phyloP scores from a whole-genome alignment of 2,888 invertebrate genomes.

The Horisme vitalbata region DNA sequence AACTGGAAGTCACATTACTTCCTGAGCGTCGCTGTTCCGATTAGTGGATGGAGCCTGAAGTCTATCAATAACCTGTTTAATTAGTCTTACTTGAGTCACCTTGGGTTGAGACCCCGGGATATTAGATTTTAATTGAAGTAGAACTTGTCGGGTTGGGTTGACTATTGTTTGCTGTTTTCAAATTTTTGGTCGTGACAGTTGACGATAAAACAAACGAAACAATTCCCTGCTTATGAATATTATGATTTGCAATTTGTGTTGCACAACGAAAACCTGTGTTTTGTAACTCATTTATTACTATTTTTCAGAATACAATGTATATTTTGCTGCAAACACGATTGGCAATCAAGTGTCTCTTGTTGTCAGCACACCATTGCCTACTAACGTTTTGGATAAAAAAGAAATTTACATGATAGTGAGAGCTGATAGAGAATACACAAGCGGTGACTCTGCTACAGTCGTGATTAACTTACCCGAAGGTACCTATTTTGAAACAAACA shows the following conservation, averaged over 20 bases:
- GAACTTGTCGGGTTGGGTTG: background rate
- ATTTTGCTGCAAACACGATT: conserved; percentile 43
- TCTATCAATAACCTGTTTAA: too few species aligned
- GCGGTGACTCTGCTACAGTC: conserved; percentile 59
- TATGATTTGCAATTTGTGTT: too few species aligned
- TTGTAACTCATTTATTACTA: background rate
- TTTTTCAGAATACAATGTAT: conserved; percentile 48
- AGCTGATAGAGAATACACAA: conserved; percentile 61
- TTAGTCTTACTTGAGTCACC: too few species aligned
- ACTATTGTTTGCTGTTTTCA: background rate
- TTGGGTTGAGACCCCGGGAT: background rate
- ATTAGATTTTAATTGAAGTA: conserved; percentile 2
- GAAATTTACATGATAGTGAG: conserved; percentile 55
- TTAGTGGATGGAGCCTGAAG: too few species aligned
- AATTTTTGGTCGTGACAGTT: conserved; percentile 1
- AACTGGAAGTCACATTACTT: too few species aligned
- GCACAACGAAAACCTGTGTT: too few species aligned
- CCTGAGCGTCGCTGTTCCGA: too few species aligned
- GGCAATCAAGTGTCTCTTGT: conserved; percentile 47
- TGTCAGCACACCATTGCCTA: conserved; percentile 43
- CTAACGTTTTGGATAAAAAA: conserved; percentile 38
- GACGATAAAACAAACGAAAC: background rate
- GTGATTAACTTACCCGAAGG: conserved; percentile 66
- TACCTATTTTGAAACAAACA: conserved; percentile 27
- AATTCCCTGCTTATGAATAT: background rate